Conservation (phyloP, 2,888 invertebrate species). For the Caenorhabditis panamensis region DNA sequence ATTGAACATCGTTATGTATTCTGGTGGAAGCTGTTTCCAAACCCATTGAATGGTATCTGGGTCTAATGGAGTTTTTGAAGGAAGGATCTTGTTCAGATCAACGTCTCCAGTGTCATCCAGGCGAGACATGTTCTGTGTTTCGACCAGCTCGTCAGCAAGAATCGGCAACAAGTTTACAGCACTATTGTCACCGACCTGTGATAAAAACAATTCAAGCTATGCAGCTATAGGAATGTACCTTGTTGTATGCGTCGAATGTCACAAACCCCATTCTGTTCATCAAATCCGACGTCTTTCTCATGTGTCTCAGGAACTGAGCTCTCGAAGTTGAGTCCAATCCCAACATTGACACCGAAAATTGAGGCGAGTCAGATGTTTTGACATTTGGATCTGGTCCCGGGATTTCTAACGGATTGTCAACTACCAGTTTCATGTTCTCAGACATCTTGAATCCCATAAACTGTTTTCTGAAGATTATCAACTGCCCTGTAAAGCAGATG, state of each 20-base stretch:
- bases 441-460: constrained; percentile 65
- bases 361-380: constrained; percentile 7
- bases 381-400: not conserved
- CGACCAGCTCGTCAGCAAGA: constrained; percentile 53
- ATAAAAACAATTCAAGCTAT: not conserved
- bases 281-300: constrained; percentile 47
- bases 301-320: constrained; percentile 62
- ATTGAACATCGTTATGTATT: constrained; percentile 66
- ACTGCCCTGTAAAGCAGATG: constrained; percentile 42
- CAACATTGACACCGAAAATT: constrained; percentile 38
- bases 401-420: constrained; percentile 33
- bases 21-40: constrained; percentile 61
- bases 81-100: constrained; percentile 62
- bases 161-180: constrained; percentile 65
- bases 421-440: constrained; percentile 15
- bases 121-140: constrained; percentile 31
- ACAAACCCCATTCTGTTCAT: constrained; percentile 62
- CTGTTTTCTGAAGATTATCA: constrained; percentile 53
- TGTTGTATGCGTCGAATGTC: constrained; percentile 65
- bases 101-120: constrained; percentile 56
- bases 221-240: constrained; percentile 25
- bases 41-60: constrained; percentile 61
- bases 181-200: constrained; percentile 69
- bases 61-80: constrained; percentile 44
- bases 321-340: constrained; percentile 63